phyloP scores from a whole-genome alignment of 1,140 invertebrate genomes.

The Homarus americanus region DNA sequence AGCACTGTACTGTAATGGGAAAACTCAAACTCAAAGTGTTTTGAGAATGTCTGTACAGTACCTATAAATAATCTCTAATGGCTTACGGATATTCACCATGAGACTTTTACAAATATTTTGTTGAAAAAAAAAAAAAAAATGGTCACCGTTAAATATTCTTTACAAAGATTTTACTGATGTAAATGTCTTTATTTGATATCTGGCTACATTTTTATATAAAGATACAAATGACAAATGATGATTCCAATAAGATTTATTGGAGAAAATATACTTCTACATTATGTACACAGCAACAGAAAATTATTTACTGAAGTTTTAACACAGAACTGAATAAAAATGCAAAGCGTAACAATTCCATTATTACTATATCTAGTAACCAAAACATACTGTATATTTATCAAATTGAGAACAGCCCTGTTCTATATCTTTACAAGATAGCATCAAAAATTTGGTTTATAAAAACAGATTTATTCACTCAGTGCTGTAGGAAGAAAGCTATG shows the following conservation, averaged over 20 bases:
- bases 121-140: no score
- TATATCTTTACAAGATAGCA: not conserved
- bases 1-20: no score
- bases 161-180: not conserved
- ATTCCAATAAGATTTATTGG: slow-evolving; percentile 34
- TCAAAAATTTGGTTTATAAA: not conserved
- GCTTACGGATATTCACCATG: no score
- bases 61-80: no score
- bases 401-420: not conserved
- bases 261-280: slow-evolving; percentile 44
- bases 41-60: no score
- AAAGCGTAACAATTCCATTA: not conserved
- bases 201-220: slow-evolving; percentile 36
- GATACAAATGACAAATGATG: slow-evolving; percentile 21
- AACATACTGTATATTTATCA: not conserved
- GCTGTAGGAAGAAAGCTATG: slow-evolving; percentile 9
- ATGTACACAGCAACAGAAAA: slow-evolving; percentile 23
- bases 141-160: slow-evolving; percentile 2
- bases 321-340: not conserved
- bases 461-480: slow-evolving; percentile 4
- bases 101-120: no score
- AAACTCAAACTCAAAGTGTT: no score
- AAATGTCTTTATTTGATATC: slow-evolving; percentile 34
- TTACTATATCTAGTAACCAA: not conserved
- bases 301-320: slow-evolving; percentile 4